Evolutionary conservation across 2,797 vertebrate species (phyloP), one percentile per base, ranked within the genome.

Genomic region (Lacerta bilineata): DNA sequence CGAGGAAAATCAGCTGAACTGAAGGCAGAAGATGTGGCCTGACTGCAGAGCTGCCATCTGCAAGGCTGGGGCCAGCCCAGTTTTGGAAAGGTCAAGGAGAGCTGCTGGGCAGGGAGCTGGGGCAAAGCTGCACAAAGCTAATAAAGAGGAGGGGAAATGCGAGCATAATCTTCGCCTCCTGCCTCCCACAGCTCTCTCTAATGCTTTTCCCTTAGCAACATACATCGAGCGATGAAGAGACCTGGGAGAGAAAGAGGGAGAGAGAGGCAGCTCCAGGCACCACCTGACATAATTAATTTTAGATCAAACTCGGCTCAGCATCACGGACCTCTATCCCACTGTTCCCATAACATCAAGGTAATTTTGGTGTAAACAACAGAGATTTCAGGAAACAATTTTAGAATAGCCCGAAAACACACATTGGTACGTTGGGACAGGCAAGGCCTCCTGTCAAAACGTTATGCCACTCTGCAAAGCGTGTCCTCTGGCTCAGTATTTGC

Each of bases 191-290:
- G 68, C 0, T 0, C 39, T 87, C 66, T 87, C 64, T 2, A 1
- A 80, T 91, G 79, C 79, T 95, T 93, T 88, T 90, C 85, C 27
- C 69, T 88, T 92, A 90, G 91, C 64, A 87, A 82, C 82, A 76
- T 59, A 33, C 27, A 92, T 77, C 81, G 41, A 89, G 66, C 75
- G 90, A 55, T 8, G 0, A 25, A 80, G n/a, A 86, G 88, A 85
- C 46, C 3, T 55, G 50, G 50, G 50, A 55, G 50, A 55, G 50
- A 50, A 50, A 50, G 50, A 50, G 50, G 8, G 79, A 93, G 20
- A 91, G 71, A 91, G 83, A 87, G 50, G 43, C 27, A 87, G 68
- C 88, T 95, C 72, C 79, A 90, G 90, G 68, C 71, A 88, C 15
- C 3, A 18, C 43, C 81, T 85, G 50, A 80, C 82, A 55, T 55